Evolutionary conservation across 2,888 invertebrate genomes (phyloP), one percentile per base, ranked within the genome.

Genomic region (Sisyra nigra): DNA sequence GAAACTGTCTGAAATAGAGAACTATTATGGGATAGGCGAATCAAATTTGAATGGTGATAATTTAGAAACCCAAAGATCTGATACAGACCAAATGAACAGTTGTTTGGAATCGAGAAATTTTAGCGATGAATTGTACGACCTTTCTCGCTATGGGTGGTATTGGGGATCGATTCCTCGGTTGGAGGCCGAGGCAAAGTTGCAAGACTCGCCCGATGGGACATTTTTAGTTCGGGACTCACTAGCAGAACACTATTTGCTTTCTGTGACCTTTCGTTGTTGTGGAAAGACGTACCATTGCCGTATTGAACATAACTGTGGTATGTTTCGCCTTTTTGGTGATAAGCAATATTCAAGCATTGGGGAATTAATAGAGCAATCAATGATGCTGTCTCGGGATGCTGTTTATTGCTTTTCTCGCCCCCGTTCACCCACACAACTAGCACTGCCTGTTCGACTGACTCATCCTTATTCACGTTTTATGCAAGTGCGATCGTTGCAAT

Each of bases 161-260:
- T 87, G 85, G 85, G 86, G 85, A 11, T 77, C 82, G 41, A 71
- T 85, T 50, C 72, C 77, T 1, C 70, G 79, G 48, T 68, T 70
- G 31, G 79, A 81, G 56, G 82, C 85, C 0, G 81, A 84, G 56
- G 68, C 71, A 44, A 76, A 76, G 54, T 61, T 85, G 24, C 61
- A 67, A 40, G 73, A 73, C 47, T 75, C 76, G 55, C 76, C 79
- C 6, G 81, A 83, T 52, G 85, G 85, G 30, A 73, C 82, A 10
- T 85, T 85, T 61, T 62, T 85, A 46, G 78, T 86, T 4, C 67
- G 84, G n/a, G 83, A 85, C 57, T 82, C 82, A 3, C 78, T 80
- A 14, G 78, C 80, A 44, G 71, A 73, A 51, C 68, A 71, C 47
- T 74, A 79, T 54, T 69, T 84, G 48, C 71, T 83, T 49, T 80